Base-by-base conservation (phyloP, 1,140 invertebrate species). In the Aphaenogaster rudis region DNA sequence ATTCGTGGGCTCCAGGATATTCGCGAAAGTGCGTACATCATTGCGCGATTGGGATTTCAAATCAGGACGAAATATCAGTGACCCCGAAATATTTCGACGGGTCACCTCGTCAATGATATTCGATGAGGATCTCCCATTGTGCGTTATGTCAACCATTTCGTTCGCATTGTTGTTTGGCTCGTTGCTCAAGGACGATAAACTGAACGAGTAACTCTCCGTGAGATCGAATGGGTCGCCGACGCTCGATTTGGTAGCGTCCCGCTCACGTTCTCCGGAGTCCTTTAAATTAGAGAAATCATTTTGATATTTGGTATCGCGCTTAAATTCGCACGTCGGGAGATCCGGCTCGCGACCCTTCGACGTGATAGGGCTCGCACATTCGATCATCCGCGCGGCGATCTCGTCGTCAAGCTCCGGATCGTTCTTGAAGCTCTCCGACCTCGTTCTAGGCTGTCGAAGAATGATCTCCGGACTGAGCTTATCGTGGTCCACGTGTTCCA, bases 391-490 rank as follows among this genome's bases (percentile, higher is more conserved):
- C 15, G 57, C 28, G 9, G 5, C 11, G 28, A n/a, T 52, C 11
- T 1, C 21, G 13, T 78, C 39, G 11, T 15, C 28, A 39, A 54
- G 57, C 42, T 48, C 0, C 5, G 13, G 11, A 17, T 86, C 15
- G 17, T 50, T 28, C 4, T 28, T 48, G 11, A 2, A 11, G 13
- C 0, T 15, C 15, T 92, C 84, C 13, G 90, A 74, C 63, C 81
- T 90, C 0, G 64, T 64, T 57, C 86, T 88, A 17, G 76, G 39
- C 4, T 72, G 33, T 39, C 59, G 76, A 0, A 61, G 21, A 8
- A 88, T 42, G 13, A 93, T 88, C 52, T 91, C 91, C 15, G 90
- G 91, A 48, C 92, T 94, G 0, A 92, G 54, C 3, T 91, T 63
- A 15, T 89, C 85, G 50, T 54, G 85, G 1, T 87, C 61, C 6